Percentiles rank a stretch among this genome's conserved stretches.
These are phyloP conservation scores for Pinctada fucata DNA, from an alignment of 2,888 invertebrate species.

Conservation along the genomic window DNA sequence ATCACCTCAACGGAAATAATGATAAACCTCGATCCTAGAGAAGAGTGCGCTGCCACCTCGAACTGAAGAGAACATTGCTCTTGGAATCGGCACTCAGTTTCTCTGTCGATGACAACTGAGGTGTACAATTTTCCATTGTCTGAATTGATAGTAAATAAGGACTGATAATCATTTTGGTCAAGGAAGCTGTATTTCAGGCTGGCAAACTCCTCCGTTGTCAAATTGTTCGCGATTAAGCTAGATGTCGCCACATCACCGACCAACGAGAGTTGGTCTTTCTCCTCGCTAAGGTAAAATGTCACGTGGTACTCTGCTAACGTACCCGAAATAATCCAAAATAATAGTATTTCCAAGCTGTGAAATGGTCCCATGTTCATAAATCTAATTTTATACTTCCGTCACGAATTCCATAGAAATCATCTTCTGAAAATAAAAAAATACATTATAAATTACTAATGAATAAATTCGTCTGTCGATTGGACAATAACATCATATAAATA, in stretches of 20 bases:
- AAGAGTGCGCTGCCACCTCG: conserved; percentile 58
- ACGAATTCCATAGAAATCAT: too few relatives aligned
- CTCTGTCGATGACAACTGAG: conserved; percentile 52
- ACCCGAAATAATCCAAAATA: too few relatives aligned
- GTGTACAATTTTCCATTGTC: conserved; percentile 51
- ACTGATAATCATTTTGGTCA: conserved; percentile 38
- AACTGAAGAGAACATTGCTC: conserved; percentile 53
- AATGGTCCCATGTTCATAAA: too few relatives aligned
- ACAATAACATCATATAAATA: too few relatives aligned
- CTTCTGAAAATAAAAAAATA: too few relatives aligned
- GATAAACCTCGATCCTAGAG: conserved; percentile 49
- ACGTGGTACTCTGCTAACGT: neutral
- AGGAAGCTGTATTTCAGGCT: conserved; percentile 48
- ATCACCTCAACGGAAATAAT: conserved; percentile 59
- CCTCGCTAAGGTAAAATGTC: conserved; percentile 9
- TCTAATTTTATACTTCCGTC: too few relatives aligned
- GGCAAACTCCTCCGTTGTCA: conserved; percentile 41
- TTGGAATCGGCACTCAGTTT: conserved; percentile 49
- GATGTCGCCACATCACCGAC: conserved; percentile 26
- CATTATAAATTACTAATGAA: too few relatives aligned
- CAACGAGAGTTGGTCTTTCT: neutral
- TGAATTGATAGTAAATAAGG: conserved; percentile 44
- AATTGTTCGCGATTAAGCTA: conserved; percentile 19
- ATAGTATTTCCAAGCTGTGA: too few relatives aligned
- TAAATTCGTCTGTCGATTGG: too few relatives aligned